A percentile compares a stretch with the other conserved stretches of the same genome.
Conservation (phyloP, 2,113 vertebrate genomes). For the Garra rufa region DNA sequence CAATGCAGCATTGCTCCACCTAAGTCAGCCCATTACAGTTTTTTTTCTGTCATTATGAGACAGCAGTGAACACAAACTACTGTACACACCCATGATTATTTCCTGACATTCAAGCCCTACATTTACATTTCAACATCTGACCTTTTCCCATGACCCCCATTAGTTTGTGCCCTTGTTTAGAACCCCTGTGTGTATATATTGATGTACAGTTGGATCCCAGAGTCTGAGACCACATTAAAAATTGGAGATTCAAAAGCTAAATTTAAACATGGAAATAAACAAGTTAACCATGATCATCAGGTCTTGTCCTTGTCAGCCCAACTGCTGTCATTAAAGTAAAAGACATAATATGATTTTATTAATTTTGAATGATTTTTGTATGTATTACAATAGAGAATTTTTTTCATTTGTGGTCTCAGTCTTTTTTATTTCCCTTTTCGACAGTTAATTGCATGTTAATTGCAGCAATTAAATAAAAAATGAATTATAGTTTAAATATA, state of each 20-base stretch:
- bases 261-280: not conserved
- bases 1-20: not conserved
- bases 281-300: not conserved
- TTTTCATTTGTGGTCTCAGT: not conserved
- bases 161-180: constrained; percentile 11
- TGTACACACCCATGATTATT: not conserved
- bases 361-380: not conserved
- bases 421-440: not conserved
- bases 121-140: not conserved
- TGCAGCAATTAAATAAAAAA: not conserved
- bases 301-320: not conserved
- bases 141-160: constrained; percentile 3
- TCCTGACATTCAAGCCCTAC: not conserved
- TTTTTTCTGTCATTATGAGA: not conserved
- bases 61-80: not conserved
- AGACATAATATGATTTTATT: no score
- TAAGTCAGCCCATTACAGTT: not conserved
- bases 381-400: no score
- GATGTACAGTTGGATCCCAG: no score
- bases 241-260: not conserved
- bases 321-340: not conserved
- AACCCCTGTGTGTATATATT: not conserved
- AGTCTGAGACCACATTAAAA: not conserved
- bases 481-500: not conserved
- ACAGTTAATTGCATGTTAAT: not conserved